These are phyloP conservation scores for Bursaphelenchus okinawaensis DNA, from an alignment of 2,888 invertebrate genomes.

Conservation along the genomic window DNA sequence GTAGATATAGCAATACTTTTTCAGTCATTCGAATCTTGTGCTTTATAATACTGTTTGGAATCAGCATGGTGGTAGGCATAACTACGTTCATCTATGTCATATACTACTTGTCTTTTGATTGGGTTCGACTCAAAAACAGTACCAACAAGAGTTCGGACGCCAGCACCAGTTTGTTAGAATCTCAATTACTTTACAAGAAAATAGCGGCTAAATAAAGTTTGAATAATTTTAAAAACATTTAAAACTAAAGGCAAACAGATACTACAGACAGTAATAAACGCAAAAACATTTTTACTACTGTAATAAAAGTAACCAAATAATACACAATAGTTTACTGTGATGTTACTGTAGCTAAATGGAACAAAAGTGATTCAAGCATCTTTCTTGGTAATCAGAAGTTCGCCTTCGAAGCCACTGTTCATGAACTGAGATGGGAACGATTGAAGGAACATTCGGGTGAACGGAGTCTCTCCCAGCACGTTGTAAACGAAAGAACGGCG, in stretches of 20 bases:
- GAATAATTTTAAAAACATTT: no score
- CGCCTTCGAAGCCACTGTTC: slow-evolving; percentile 14
- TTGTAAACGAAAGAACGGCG: slow-evolving; percentile 10
- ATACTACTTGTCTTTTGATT: not conserved
- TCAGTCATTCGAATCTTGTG: not conserved
- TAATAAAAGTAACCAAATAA: no score
- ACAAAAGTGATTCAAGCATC: not conserved
- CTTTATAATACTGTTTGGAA: not conserved
- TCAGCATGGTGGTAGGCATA: not conserved
- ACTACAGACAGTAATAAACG: no score
- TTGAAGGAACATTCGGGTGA: not conserved
- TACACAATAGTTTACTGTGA: not conserved
- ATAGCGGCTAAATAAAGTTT: no score
- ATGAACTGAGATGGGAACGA: slow-evolving; percentile 9
- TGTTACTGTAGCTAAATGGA: not conserved
- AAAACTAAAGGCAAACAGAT: no score
- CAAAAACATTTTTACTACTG: no score
- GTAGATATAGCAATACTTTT: no score
- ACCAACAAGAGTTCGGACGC: not conserved
- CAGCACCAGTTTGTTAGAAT: not conserved
- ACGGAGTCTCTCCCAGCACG: slow-evolving; percentile 2
- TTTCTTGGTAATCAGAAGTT: not conserved
- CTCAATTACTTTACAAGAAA: not conserved
- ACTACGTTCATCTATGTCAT: not conserved
- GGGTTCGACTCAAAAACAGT: not conserved